Evolutionary conservation across 1,140 invertebrate genomes (phyloP).

Genomic region (Scaptomyza pallida): DNA sequence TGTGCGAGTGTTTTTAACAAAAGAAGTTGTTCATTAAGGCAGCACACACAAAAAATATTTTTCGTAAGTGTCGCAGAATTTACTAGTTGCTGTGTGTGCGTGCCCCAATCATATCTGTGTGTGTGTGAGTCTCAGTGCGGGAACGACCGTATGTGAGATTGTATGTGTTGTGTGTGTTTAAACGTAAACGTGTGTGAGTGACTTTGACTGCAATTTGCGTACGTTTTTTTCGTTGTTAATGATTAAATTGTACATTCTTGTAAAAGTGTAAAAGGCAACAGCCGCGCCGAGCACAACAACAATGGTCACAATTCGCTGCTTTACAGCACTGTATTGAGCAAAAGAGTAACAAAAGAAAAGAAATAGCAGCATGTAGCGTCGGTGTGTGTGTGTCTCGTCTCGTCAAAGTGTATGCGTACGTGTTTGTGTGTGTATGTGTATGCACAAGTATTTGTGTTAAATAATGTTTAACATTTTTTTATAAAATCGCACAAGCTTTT

Average conservation of each 20-base stretch:
- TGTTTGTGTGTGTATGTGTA: conserved; percentile 39
- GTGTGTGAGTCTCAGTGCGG: conserved; percentile 41
- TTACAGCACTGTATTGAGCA: conserved; percentile 26
- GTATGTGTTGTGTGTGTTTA: conserved; percentile 43
- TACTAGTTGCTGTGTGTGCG: conserved; percentile 76
- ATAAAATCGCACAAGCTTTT: conserved; percentile 60
- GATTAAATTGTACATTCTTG: conserved; percentile 51
- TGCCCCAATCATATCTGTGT: conserved; percentile 32
- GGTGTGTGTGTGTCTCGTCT: conserved; percentile 42
- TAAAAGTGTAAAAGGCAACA: conserved; percentile 41
- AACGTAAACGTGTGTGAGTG: conserved; percentile 51
- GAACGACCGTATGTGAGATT: conserved; percentile 35
- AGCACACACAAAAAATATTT: conserved; percentile 43
- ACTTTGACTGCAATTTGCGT: conserved; percentile 77
- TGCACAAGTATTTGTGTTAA: conserved; percentile 66
- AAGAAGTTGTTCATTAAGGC: conserved; percentile 50
- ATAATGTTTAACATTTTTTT: conserved; percentile 74
- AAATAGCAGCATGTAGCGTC: conserved; percentile 49
- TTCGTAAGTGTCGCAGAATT: conserved; percentile 77
- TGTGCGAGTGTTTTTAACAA: conserved; percentile 57
- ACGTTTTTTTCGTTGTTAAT: conserved; percentile 43
- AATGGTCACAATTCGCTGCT: conserved; percentile 39
- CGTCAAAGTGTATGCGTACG: conserved; percentile 35
- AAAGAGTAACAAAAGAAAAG: conserved; percentile 38
- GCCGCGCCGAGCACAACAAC: conserved; percentile 30